Conservation (phyloP, 2,888 invertebrate genomes). For the Neocrepidodera transversa region DNA sequence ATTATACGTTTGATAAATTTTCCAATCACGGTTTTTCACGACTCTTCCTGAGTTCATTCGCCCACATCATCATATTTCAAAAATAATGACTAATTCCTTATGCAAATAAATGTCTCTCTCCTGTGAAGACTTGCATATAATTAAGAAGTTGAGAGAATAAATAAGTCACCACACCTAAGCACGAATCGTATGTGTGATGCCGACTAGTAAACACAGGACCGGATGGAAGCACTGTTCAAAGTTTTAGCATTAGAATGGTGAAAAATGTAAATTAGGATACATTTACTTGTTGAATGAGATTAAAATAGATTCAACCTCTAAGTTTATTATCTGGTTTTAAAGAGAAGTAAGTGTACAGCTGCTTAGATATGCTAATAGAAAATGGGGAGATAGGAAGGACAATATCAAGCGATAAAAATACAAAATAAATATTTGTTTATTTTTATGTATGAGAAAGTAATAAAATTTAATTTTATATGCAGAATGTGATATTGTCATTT, state of each 20-base stretch:
- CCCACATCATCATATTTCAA: conserved; percentile 12
- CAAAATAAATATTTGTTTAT: no score
- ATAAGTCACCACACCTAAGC: conserved; percentile 30
- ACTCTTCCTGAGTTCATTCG: conserved; percentile 21
- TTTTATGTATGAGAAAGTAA: no score
- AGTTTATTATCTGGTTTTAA: conserved; percentile 3
- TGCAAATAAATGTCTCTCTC: conserved; percentile 27
- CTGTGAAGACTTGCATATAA: conserved; percentile 20
- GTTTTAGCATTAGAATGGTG: conserved; percentile 6
- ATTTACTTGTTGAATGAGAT: not conserved
- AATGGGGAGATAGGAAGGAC: no score
- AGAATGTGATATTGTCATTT: no score
- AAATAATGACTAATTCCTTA: conserved; percentile 26
- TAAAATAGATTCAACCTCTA: conserved; percentile 4
- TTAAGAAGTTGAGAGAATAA: conserved; percentile 22
- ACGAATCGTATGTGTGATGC: conserved; percentile 20
- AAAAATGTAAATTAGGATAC: conserved; percentile 3
- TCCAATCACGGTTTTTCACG: not conserved
- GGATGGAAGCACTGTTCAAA: not conserved
- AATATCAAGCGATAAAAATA: no score
- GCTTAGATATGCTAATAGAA: no score
- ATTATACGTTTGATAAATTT: not conserved
- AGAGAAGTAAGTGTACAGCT: no score
- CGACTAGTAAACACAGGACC: not conserved
- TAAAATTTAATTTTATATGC: no score